These are phyloP conservation scores for Trichonephila inaurata DNA, from an alignment of 1,140 invertebrate species.

Conservation along the genomic window DNA sequence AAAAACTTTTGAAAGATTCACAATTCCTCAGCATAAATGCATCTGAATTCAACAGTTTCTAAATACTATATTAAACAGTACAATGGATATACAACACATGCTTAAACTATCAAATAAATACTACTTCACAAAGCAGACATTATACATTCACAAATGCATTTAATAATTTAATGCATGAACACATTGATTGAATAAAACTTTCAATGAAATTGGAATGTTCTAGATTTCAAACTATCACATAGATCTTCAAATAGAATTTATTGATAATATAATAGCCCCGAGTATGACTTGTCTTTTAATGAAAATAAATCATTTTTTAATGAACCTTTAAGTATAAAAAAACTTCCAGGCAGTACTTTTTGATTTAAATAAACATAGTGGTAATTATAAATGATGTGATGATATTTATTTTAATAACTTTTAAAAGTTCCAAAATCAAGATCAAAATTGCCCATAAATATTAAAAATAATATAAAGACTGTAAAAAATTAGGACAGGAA, in stretches of 20 bases:
- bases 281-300: neutral
- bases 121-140: neutral
- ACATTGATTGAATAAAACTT: neutral
- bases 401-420: too few relatives aligned
- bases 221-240: neutral
- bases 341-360: neutral
- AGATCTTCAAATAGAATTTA: neutral
- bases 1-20: neutral
- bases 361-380: too few relatives aligned
- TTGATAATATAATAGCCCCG: neutral
- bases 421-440: too few relatives aligned
- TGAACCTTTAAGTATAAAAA: neutral
- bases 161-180: neutral
- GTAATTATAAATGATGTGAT: too few relatives aligned
- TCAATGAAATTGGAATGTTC: neutral
- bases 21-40: neutral
- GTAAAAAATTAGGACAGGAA: too few relatives aligned
- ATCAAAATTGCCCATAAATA: neutral
- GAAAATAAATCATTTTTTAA: neutral
- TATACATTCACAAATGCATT: neutral
- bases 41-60: neutral
- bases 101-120: conserved; percentile 4
- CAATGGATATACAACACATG: neutral
- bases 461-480: neutral
- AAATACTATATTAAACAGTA: neutral